phyloP scores from a whole-genome alignment of 23 tunicate genomes.

The Phallusia fumigata region DNA sequence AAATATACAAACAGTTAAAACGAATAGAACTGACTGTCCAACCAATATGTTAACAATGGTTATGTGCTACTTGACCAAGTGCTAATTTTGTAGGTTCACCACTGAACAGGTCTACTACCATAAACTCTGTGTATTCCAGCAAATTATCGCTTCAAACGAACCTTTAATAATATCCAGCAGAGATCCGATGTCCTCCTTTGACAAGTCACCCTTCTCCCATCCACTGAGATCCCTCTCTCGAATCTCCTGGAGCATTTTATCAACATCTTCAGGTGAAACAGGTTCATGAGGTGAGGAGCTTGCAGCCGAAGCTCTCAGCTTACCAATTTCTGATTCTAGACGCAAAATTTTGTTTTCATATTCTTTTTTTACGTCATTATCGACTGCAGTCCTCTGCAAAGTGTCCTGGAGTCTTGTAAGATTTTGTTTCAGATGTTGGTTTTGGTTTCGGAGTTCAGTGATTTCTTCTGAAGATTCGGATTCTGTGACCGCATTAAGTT shows the following conservation, averaged over 20 bases:
- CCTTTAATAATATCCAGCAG: conserved; percentile 62
- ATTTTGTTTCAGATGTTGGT: neutral
- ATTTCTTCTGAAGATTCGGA: neutral
- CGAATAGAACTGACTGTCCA: no score
- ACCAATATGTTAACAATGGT: no score
- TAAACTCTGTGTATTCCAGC: no score
- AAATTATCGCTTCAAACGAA: neutral
- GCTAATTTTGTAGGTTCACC: neutral
- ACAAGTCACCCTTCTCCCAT: conserved; percentile 64
- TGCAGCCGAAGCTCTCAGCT: neutral
- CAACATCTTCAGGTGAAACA: neutral
- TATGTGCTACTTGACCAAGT: neutral
- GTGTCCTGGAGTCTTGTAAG: neutral
- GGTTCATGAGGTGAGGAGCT: neutral
- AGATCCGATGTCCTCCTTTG: conserved; percentile 72
- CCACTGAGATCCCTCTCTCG: conserved; percentile 35
- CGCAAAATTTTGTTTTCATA: neutral
- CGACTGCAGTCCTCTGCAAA: conserved; percentile 4
- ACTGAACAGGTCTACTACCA: no score
- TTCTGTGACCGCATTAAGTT: neutral
- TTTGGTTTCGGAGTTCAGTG: neutral
- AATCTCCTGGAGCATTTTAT: conserved; percentile 39
- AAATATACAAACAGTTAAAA: neutral
- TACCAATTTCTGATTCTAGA: conserved; percentile 21
- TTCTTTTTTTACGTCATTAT: neutral